Evolutionary conservation across 2,113 vertebrate genomes (phyloP).

Genomic region (Hippolais icterina): DNA sequence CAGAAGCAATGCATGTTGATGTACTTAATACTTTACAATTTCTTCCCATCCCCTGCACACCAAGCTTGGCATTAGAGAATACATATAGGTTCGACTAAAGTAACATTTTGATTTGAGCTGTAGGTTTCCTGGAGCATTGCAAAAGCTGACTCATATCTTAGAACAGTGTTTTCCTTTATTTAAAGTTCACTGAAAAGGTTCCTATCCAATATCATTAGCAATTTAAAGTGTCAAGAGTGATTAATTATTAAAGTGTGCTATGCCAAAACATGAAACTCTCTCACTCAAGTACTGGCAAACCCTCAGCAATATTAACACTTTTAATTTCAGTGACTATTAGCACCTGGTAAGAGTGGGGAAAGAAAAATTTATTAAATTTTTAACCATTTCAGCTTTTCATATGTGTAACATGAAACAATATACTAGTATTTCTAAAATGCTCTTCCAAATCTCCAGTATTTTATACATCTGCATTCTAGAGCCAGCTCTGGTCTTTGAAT

Average conservation of each 20-base stretch:
- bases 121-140: background rate
- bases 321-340: background rate
- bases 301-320: background rate
- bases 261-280: slow-evolving; percentile 27
- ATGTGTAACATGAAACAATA: background rate
- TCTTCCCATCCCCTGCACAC: background rate
- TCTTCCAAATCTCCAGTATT: background rate
- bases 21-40: background rate
- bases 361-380: background rate
- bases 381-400: background rate
- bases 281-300: background rate
- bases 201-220: slow-evolving; percentile 15
- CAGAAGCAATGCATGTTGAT: background rate
- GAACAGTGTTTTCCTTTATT: background rate
- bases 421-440: background rate
- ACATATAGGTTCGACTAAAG: background rate
- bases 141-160: slow-evolving; percentile 17
- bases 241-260: slow-evolving; percentile 35
- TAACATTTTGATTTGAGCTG: background rate
- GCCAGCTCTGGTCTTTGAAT: background rate
- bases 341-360: background rate
- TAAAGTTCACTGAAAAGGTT: slow-evolving; percentile 37
- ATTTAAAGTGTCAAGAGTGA: slow-evolving; percentile 41
- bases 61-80: background rate
- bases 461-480: background rate